phyloP scores from a whole-genome alignment of 1,140 invertebrate species.

The Oedothorax gibbosus region DNA sequence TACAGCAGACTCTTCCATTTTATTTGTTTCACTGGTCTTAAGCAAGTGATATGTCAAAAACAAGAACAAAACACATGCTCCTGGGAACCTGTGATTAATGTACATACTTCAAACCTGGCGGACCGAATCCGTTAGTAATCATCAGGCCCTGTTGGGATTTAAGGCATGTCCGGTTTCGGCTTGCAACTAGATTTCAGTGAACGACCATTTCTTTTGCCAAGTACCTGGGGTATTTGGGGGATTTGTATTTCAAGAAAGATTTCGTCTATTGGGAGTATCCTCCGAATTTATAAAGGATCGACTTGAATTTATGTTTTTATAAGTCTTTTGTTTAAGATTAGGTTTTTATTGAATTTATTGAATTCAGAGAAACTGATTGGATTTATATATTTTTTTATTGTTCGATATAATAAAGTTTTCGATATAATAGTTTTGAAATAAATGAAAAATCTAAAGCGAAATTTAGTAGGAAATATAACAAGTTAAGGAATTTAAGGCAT shows the following conservation, averaged over 20 bases:
- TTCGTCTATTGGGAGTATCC: no score
- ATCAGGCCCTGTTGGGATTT: slow-evolving; percentile 31
- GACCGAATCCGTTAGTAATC: slow-evolving; percentile 28
- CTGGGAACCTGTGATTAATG: slow-evolving; percentile 6
- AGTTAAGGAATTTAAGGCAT: no score
- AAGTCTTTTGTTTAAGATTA: no score
- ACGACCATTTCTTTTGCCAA: slow-evolving; percentile 20
- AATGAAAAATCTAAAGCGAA: no score
- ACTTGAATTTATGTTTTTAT: no score
- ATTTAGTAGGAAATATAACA: no score
- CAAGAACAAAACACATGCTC: slow-evolving; percentile 14
- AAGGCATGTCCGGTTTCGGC: not conserved
- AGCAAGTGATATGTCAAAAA: not conserved
- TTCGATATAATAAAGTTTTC: no score
- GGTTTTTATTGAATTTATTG: no score
- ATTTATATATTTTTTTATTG: no score
- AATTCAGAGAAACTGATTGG: no score
- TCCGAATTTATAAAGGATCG: no score
- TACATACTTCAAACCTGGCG: not conserved
- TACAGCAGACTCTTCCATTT: not conserved
- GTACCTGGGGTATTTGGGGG: not conserved
- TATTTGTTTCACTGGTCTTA: not conserved
- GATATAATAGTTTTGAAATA: no score
- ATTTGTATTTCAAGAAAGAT: not conserved
- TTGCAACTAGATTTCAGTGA: slow-evolving; percentile 13